Base-by-base conservation (phyloP, 2,888 invertebrate species). In the Arenicola marina region DNA sequence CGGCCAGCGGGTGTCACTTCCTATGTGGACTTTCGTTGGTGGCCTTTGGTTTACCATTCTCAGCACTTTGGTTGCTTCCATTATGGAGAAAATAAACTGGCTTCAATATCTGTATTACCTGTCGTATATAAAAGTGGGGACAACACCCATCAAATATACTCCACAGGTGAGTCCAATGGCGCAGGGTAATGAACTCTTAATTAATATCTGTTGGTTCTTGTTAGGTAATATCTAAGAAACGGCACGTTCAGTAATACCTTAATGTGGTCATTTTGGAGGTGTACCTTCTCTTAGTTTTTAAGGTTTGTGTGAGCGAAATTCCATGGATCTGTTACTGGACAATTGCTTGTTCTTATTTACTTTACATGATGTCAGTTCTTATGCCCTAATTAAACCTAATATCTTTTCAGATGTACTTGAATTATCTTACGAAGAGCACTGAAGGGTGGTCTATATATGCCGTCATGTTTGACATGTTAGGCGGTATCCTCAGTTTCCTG, bases 391-490 rank as follows among this genome's bases (percentile, higher is more conserved):
- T n/a, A n/a, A n/a, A n/a, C n/a, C n/a, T 45, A 4, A 31, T 33
- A 59, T 57, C 15, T 85, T 68, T 86, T 55, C 83, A 93, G 91
- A 96, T 94, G 0, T 90, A 91, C 78, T 92, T 94, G 89, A 97
- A 97, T 85, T 97, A 92, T 85, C 89, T 89, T 75, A 88, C 97
- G 66, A 93, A 96, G 83, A 95, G 94, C 59, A 97, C 97, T 0
- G 89, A 90, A 1, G 97, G 97, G 56, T 97, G 96, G 96, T 94
- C 94, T 73, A 95, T 97, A 78, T 95, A 95, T 54, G 96, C 96
- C 85, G 92, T 97, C 76, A 88, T 97, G 78, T 86, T 96, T 59
- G 97, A 97, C 85, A 94, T 95, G 81, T 90, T 92, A 4, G 97
- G 97, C 62, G 97, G 97, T 4, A 86, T 87, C 51, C 86, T 96